These are phyloP conservation scores for Etheostoma perlongum DNA, from an alignment of 2,797 vertebrate genomes.

Conservation along the genomic window DNA sequence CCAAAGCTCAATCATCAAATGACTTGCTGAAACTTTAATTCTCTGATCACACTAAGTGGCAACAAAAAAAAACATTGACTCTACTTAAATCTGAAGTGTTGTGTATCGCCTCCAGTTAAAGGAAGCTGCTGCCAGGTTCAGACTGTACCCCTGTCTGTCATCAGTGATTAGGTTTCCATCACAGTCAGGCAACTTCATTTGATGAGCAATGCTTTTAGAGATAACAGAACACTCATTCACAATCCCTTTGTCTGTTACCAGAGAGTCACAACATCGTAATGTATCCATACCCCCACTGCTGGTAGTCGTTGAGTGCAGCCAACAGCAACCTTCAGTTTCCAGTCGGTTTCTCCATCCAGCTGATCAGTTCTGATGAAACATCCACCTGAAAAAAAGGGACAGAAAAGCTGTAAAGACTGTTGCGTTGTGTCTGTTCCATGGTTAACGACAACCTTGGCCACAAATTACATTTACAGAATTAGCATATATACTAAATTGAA, in stretches of 20 bases:
- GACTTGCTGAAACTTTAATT: slow-evolving; percentile 86
- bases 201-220: slow-evolving; percentile 43
- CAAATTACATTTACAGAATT: background rate
- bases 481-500: too few relatives aligned
- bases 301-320: slow-evolving; percentile 94
- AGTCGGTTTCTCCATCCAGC: slow-evolving; percentile 98
- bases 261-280: slow-evolving; percentile 14
- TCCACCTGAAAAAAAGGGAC: slow-evolving; percentile 82
- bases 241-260: slow-evolving; percentile 29
- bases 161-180: slow-evolving; percentile 73
- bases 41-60: slow-evolving; percentile 85
- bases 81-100: slow-evolving; percentile 76
- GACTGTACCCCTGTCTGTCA: slow-evolving; percentile 43
- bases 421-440: background rate
- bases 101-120: slow-evolving; percentile 74
- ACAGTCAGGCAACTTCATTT: slow-evolving; percentile 54
- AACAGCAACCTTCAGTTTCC: slow-evolving; percentile 97
- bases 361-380: slow-evolving; percentile 98
- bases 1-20: slow-evolving; percentile 67
- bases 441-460: background rate
- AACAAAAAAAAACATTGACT: slow-evolving; percentile 45
- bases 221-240: slow-evolving; percentile 39
- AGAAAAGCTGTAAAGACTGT: slow-evolving; percentile 1
- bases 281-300: slow-evolving; percentile 89
- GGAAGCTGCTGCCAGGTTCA: slow-evolving; percentile 60